phyloP scores from a whole-genome alignment of 2,113 vertebrate species.

The Anser brachyrhynchus region DNA sequence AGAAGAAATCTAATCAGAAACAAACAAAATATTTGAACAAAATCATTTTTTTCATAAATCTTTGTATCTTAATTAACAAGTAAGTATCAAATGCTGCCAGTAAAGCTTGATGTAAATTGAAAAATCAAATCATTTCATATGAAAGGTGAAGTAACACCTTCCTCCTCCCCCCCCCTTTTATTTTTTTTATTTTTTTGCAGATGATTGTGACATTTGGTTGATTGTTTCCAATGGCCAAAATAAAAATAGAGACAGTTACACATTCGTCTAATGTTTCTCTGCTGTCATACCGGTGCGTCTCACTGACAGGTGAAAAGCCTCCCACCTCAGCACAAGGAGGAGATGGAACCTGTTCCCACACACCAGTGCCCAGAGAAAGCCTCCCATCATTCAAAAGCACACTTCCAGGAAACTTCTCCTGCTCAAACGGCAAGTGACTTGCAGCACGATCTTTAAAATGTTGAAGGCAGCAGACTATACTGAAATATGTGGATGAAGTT shows the following conservation, averaged over 20 bases:
- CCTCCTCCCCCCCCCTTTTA: neutral
- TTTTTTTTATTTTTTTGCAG: neutral
- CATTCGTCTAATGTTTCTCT: neutral
- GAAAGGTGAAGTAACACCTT: neutral
- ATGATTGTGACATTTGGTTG: neutral
- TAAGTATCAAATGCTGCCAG: neutral
- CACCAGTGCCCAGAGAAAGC: fast-evolving
- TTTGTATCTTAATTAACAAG: neutral
- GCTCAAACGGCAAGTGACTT: neutral
- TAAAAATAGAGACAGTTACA: neutral
- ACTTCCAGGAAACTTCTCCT: neutral
- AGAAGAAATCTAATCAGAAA: neutral
- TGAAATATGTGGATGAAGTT: neutral
- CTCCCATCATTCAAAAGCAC: neutral
- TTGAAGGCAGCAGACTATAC: neutral
- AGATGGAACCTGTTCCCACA: neutral
- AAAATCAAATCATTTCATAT: fast-evolving
- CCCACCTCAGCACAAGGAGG: fast-evolving
- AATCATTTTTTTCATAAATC: neutral
- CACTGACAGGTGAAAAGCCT: neutral
- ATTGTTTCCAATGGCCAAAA: neutral
- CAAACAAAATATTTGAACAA: neutral
- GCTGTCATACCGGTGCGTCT: neutral
- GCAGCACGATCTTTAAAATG: neutral
- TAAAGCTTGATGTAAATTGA: neutral